Base-by-base conservation (phyloP, 2,888 invertebrate species). In the Andrena bucephala region DNA sequence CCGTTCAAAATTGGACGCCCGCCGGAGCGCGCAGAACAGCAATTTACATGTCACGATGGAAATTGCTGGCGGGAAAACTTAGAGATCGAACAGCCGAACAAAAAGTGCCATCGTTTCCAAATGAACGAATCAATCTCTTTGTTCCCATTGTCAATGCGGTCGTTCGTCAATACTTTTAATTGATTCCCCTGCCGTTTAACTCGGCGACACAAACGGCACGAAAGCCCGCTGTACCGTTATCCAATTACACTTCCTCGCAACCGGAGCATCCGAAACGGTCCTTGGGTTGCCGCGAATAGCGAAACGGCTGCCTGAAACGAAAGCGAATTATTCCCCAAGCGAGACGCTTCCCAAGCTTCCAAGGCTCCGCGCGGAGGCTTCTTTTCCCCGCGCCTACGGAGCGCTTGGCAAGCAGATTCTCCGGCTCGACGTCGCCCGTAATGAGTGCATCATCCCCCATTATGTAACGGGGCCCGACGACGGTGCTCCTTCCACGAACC, bases 401-500 rank as follows among this genome's bases (percentile, higher is more conserved):
- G 65, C 69, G 77, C 66, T 73, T 77, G 66, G 79, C 59, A 78
- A 70, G 67, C 80, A 50, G 57, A 77, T 77, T 65, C 77, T 74
- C 68, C 16, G 16, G 42, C 60, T 77, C 71, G 77, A 66, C 83
- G 72, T 88, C 66, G 77, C 24, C 70, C n/a, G 83, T 81, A 77
- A 85, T 76, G 75, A 71, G 83, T 75, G 83, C 86, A 87, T 85
- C 83, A 87, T 86, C 75, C 88, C 50, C 84, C 78, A 80, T 86
- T 86, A 86, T 77, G 75, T 79, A 76, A 52, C 69, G n/a, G 68
- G 72, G 24, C 50, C 60, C 20, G 59, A 8, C 54, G 76, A 78
- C 60, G 65, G 68, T 24, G 65, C 83, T 77, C 81, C 81, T 81
- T 81, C 89, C 72, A 78, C 85, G 87, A 82, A 77, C 69, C 85